Evolutionary conservation across 2,888 invertebrate genomes (phyloP).

Genomic region (Holacanthella duospinosa): DNA sequence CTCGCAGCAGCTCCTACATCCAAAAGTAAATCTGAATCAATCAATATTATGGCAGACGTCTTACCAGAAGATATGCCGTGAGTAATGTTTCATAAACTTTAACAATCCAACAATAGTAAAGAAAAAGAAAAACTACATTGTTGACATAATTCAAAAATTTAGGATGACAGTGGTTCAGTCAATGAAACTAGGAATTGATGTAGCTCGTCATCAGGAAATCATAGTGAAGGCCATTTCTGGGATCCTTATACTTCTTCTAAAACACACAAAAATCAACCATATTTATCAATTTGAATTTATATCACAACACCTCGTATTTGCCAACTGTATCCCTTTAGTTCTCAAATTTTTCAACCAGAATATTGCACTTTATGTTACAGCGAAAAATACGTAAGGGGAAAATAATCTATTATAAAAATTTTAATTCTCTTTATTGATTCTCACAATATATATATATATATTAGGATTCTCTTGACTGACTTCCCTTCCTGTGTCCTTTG

Average conservation of each 20-base stretch:
- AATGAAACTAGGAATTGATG: constrained; percentile 90
- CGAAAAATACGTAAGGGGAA: constrained; percentile 63
- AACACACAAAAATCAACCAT: constrained; percentile 95
- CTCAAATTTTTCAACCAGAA: constrained; percentile 98
- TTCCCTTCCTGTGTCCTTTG: constrained; percentile 94
- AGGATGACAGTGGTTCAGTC: constrained; percentile 86
- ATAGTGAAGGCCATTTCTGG: constrained; percentile 84
- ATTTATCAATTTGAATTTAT: constrained; percentile 98
- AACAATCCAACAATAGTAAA: neutral
- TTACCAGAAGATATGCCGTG: constrained; percentile 94
- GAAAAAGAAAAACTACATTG: constrained; percentile 4
- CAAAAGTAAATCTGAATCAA: constrained; percentile 94
- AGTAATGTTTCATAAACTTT: too few relatives aligned
- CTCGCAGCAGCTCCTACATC: constrained; percentile 97
- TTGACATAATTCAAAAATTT: constrained; percentile 27
- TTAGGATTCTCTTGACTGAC: constrained; percentile 58
- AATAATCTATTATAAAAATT: constrained; percentile 38
- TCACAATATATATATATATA: constrained; percentile 25
- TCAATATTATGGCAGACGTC: constrained; percentile 96
- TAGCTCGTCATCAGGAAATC: constrained; percentile 96
- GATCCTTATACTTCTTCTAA: constrained; percentile 77
- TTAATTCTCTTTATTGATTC: constrained; percentile 15
- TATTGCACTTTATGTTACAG: constrained; percentile 47
- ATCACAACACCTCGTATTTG: constrained; percentile 96
- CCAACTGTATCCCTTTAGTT: constrained; percentile 95